Conservation (phyloP, 2,888 invertebrate species). For the Lasius platythorax region DNA sequence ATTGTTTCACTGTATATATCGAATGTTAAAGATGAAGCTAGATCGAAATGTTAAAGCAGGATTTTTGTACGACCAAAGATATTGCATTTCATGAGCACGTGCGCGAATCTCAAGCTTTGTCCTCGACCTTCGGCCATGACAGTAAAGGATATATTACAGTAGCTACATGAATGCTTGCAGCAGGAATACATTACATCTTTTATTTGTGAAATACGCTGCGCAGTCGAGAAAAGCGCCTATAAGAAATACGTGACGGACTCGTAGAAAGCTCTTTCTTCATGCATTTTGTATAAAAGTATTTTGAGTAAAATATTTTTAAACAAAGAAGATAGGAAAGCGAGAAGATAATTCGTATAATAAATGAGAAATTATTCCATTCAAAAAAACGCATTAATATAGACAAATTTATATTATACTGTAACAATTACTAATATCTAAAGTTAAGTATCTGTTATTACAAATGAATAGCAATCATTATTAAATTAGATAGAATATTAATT, state of each 20-base stretch:
- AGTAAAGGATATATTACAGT: not conserved
- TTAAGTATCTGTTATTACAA: not conserved
- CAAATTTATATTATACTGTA: not conserved
- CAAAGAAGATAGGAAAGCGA: not conserved
- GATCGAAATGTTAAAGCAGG: not conserved
- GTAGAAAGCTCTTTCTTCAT: slow-evolving; percentile 11
- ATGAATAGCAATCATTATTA: not conserved
- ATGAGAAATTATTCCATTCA: not conserved
- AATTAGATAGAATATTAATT: not conserved
- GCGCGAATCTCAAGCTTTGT: slow-evolving; percentile 21
- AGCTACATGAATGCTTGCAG: slow-evolving; percentile 18
- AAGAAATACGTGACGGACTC: slow-evolving; percentile 18
- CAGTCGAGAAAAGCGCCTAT: not conserved
- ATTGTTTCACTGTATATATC: not conserved
- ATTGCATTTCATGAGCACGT: slow-evolving; percentile 3
- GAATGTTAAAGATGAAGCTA: not conserved
- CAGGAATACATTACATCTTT: slow-evolving; percentile 30
- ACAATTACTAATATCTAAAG: not conserved
- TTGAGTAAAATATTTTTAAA: not conserved
- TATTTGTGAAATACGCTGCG: slow-evolving; percentile 29
- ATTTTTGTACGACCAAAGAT: not conserved
- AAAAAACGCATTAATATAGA: not conserved
- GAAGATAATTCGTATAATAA: not conserved
- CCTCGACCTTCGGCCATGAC: not conserved
- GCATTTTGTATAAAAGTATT: slow-evolving; percentile 28